These are phyloP conservation scores for Eremophila alpestris DNA, from an alignment of 2,797 vertebrate species.

Conservation along the genomic window DNA sequence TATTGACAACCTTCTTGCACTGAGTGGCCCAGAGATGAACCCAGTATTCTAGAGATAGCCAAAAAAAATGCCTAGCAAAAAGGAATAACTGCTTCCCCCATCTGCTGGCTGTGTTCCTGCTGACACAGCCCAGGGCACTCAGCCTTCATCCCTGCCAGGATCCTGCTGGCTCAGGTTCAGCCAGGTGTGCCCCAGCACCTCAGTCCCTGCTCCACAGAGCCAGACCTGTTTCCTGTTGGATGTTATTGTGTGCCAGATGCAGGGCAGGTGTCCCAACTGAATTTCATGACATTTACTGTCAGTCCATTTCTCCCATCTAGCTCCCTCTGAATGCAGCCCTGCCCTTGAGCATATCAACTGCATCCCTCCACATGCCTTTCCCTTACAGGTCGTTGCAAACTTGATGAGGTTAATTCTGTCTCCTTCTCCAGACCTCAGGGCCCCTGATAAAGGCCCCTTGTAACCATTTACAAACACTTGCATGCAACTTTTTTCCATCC, in stretches of 20 bases:
- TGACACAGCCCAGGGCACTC: neutral
- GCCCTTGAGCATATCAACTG: neutral
- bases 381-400: neutral
- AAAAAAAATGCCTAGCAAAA: neutral
- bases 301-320: neutral
- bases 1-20: neutral
- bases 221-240: neutral
- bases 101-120: neutral
- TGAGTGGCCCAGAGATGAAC: neutral
- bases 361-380: fast-evolving
- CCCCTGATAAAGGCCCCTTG: neutral
- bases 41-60: neutral
- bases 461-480: neutral
- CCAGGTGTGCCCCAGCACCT: neutral
- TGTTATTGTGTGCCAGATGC: neutral
- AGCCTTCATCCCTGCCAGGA: neutral
- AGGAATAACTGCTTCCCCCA: neutral
- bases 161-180: neutral
- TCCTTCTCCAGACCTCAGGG: neutral
- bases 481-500: neutral
- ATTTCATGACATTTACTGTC: neutral
- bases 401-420: neutral
- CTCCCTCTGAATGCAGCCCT: neutral
- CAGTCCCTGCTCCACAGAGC: neutral
- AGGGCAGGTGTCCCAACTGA: neutral